Evolutionary conservation across 1,140 invertebrate species (phyloP), one percentile per base, ranked within the genome.

Genomic region (Arion vulgaris): DNA sequence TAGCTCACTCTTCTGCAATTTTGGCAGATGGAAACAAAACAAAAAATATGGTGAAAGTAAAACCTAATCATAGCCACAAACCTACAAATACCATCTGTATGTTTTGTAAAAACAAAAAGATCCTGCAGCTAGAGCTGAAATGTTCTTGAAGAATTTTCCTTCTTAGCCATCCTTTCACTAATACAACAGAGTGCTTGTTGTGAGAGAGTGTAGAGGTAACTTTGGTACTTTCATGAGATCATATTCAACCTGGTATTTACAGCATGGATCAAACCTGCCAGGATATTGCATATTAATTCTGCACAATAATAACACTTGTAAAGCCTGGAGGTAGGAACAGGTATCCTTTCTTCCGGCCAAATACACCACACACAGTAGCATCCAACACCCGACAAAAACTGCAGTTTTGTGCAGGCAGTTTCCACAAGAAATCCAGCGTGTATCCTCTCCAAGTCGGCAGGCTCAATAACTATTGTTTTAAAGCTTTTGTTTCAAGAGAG

Each of bases 241-340:
- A 45, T 91, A 93, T 88, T 95, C 95, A 82, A 96, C 95, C 93
- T 97, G 96, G 92, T 98, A 98, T 92, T 97, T 96, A 89, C 96
- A 97, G 91, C 96, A 98, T 13, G 96, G 96, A 93, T 98, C 97
- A 93, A 96, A 96, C n/a, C 90, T 97, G 96, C 96, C 96, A 98
- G 7, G 96, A 96, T 62, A 96, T 93, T 83, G 95, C 96, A 90
- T 98, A 97, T 53, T n/a, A 97, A 94, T 83, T 95, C 95, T 84
- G 96, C 95, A 88, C 95, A 96, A n/a, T n/a, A 82, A 97, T 93
- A 36, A 96, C 90, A 68, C 96, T 96, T 39, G 95, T 90, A 45
- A 95, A 93, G 85, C 95, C 95, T 85, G 97, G 93, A 38, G 96
- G 95, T 26, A 88, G 66, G 90, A 95, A 96, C 39, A 95, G 92